A percentile compares a stretch with the other conserved stretches of the same genome.
Evolutionary conservation across 2,113 vertebrate species (phyloP).

Genomic region (Strix uralensis): DNA sequence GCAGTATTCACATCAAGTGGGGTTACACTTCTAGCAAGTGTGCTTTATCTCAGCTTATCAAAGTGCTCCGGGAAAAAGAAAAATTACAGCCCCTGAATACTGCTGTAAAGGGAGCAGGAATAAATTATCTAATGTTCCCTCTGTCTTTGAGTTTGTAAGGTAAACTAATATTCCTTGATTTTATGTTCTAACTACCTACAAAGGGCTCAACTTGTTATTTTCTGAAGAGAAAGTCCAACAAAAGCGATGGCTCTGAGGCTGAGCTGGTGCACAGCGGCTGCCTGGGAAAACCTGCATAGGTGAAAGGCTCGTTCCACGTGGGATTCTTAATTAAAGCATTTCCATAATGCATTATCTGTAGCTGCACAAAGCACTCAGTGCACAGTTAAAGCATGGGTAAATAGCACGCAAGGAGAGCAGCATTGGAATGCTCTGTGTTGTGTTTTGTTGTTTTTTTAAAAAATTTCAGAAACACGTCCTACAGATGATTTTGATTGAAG

Average conservation of each 20-base stretch:
- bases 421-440: rapidly evolving
- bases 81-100: no score
- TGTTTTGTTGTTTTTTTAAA: rapidly evolving
- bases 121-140: background rate
- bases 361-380: background rate
- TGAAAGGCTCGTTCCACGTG: background rate
- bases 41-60: background rate
- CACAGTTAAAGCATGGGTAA: rapidly evolving
- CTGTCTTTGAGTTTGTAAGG: background rate
- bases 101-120: background rate
- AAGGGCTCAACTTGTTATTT: background rate
- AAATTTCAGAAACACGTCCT: rapidly evolving
- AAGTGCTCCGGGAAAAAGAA: background rate
- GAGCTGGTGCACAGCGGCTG: background rate
- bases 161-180: background rate
- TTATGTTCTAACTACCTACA: background rate
- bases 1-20: rapidly evolving
- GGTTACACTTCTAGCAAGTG: background rate
- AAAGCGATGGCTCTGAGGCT: background rate
- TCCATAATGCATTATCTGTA: rapidly evolving
- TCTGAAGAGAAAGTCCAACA: background rate
- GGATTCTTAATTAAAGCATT: background rate
- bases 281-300: background rate
- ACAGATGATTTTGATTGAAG: background rate
- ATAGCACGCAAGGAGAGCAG: rapidly evolving